Evolutionary conservation across 2,888 invertebrate species (phyloP).

Genomic region (Torymus aiolomorphi): DNA sequence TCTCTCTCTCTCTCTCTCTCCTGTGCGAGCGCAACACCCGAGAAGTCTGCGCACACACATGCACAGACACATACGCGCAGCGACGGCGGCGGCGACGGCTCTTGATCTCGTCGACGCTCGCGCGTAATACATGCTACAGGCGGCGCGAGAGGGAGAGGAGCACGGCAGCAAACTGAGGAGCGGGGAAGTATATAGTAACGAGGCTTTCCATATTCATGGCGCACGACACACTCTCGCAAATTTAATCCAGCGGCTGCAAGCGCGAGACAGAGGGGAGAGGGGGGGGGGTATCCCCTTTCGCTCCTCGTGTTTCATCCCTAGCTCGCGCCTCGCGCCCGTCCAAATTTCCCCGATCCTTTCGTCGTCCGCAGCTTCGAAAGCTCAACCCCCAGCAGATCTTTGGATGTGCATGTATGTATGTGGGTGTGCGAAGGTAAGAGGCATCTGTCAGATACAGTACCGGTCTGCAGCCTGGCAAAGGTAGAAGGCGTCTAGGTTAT

Average conservation of each 20-base stretch:
- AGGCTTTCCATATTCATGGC: conserved; percentile 74
- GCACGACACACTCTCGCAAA: conserved; percentile 65
- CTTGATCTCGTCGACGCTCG: not conserved
- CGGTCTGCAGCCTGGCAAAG: conserved; percentile 13
- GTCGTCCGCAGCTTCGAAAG: conserved; percentile 22
- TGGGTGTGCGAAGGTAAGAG: not conserved
- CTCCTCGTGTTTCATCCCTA: not conserved
- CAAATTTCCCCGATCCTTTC: conserved; percentile 47
- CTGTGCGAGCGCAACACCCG: too few species aligned
- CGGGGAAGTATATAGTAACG: conserved; percentile 67
- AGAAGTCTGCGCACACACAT: too few species aligned
- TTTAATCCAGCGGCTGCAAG: conserved; percentile 67
- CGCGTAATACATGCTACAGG: conserved; percentile 7
- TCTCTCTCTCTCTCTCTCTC: too few species aligned
- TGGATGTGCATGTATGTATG: conserved; percentile 15
- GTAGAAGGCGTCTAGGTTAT: conserved; percentile 49
- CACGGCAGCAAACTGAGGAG: not conserved
- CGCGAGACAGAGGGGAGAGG: conserved; percentile 10
- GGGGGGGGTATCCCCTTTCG: conserved; percentile 4
- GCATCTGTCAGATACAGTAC: conserved; percentile 34
- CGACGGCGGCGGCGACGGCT: too few species aligned
- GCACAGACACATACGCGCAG: too few species aligned
- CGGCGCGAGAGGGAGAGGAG: conserved; percentile 53
- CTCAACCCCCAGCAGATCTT: conserved; percentile 26
- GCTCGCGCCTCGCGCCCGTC: conserved; percentile 8